Evolutionary conservation across 2,113 vertebrate species (phyloP).

Genomic region (Eulacestoma nigropectus): DNA sequence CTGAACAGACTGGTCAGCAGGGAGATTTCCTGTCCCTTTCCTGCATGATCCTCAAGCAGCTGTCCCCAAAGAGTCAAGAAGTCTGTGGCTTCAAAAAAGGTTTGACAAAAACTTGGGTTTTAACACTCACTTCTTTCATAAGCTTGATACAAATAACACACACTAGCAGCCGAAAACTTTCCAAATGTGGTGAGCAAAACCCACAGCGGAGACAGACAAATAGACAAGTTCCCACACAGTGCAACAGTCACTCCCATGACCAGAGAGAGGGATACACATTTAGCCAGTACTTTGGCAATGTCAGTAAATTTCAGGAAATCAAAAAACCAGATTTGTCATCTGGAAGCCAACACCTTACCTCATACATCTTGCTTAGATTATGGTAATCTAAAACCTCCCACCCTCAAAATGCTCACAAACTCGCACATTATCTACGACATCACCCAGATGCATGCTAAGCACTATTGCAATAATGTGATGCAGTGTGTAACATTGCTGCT

Average conservation of each 20-base stretch:
- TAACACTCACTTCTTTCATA: neutral
- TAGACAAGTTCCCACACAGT: rapidly evolving
- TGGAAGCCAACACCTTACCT: neutral
- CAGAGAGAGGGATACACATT: neutral
- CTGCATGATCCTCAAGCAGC: neutral
- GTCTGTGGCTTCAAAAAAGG: neutral
- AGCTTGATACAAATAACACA: neutral
- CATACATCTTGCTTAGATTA: neutral
- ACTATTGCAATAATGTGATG: neutral
- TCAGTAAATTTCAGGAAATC: neutral
- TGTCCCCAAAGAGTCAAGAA: neutral
- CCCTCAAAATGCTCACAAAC: neutral
- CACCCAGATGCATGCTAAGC: neutral
- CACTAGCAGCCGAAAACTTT: neutral
- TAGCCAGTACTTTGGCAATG: neutral
- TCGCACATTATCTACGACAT: neutral
- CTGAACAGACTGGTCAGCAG: neutral
- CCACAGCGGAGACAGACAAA: neutral
- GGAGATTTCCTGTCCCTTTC: neutral
- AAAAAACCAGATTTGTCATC: neutral
- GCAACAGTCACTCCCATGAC: neutral
- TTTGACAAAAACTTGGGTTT: neutral
- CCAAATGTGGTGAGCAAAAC: neutral
- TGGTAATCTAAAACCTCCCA: neutral
- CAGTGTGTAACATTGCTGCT: neutral